Evolutionary conservation across 2,888 invertebrate species (phyloP), one percentile per base, ranked within the genome.

Genomic region (Caenorhabditis zanzibari): DNA sequence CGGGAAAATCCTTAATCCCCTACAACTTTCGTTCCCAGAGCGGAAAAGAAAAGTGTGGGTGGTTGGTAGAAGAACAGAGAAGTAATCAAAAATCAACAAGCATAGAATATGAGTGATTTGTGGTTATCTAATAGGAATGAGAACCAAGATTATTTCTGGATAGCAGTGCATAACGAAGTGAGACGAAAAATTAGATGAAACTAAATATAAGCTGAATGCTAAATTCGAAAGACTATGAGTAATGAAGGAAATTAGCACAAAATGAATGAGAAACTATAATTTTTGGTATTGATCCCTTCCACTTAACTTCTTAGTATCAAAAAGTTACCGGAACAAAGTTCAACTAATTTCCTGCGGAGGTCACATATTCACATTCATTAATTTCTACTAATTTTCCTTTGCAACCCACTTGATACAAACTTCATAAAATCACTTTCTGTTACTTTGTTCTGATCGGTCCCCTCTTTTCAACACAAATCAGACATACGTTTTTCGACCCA

Each of bases 1-100:
- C n/a, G n/a, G n/a, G n/a, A n/a, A 28, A 64, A 64, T 47, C 28
- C 47, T 47, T 64, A 44, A 64, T 64, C 66, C 28, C 35, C 19
- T 28, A 7, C 47, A 66, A 35, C 35, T 52, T 10, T 49, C 22
- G 47, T 52, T 66, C 66, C 19, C 66, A 66, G 14, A 2, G 26
- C 10, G 14, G 22, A 26, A 26, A 5, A 35, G 4, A 35, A 66
- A 28, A 72, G 28, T 59, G 56, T 64, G 58, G 52, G 49, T 28
- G 58, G 64, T 35, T 24, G 44, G n/a, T n/a, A n/a, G n/a, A 2
- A 24, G 64, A 58, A 24, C 19, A 24, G 14, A 3, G 61, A 32
- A 16, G 10, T 35, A 66, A 66, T 66, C 52, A 66, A 52, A 66
- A 49, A 52, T 49, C 49, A 52, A 16, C 14, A 7, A 7, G 16